phyloP scores from a whole-genome alignment of 2,113 vertebrate genomes.

The Paradoxurus hermaphroditus region DNA sequence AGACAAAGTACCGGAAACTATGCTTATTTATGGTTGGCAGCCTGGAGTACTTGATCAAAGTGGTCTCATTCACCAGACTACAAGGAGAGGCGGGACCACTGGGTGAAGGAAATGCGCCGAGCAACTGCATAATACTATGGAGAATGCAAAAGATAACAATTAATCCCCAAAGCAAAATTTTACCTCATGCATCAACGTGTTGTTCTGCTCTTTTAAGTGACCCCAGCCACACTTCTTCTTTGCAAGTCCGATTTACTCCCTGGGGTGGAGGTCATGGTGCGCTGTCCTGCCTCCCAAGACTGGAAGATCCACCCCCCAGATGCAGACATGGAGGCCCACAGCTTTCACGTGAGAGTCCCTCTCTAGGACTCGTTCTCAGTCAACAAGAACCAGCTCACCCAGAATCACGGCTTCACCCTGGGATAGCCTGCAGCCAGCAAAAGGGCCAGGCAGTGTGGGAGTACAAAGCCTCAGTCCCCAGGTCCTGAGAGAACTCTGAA shows the following conservation, averaged over 20 bases:
- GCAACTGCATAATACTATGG: slow-evolving; percentile 95
- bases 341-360: background rate
- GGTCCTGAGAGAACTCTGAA: background rate
- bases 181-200: background rate
- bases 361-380: background rate
- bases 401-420: background rate
- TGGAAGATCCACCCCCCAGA: background rate
- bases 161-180: slow-evolving; percentile 39
- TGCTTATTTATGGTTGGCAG: slow-evolving; percentile 92
- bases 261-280: background rate
- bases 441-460: background rate
- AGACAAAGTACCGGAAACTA: slow-evolving; percentile 96
- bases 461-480: background rate
- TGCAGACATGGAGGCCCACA: background rate
- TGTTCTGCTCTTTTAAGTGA: background rate
- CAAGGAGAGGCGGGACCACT: slow-evolving; percentile 96
- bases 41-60: slow-evolving; percentile 92
- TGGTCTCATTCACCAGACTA: slow-evolving; percentile 96
- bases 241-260: background rate
- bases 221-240: background rate
- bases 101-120: slow-evolving; percentile 96
- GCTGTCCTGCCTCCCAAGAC: background rate
- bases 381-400: background rate
- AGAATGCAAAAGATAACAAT: slow-evolving; percentile 66
- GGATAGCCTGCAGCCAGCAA: background rate